Percentiles rank a stretch among this genome's conserved stretches.
These are phyloP conservation scores for Sphecodes monilicornis DNA, from an alignment of 2,888 invertebrate species.

Conservation along the genomic window DNA sequence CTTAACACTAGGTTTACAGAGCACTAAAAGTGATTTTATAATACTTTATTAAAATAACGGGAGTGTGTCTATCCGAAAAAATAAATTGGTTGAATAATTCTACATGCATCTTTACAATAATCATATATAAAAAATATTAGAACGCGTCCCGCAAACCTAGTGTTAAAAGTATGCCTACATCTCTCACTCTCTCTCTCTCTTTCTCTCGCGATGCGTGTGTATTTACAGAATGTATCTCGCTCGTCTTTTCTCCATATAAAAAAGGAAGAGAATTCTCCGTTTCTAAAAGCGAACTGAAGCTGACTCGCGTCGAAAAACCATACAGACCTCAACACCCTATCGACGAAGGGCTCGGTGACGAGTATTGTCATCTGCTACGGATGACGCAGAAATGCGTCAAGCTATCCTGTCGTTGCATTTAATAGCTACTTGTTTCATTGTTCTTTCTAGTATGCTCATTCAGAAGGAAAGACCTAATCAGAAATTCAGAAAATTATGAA, in stretches of 20 bases:
- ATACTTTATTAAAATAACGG: neutral
- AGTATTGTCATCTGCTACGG: neutral
- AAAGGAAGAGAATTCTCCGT: constrained; percentile 17
- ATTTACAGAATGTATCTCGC: constrained; percentile 25
- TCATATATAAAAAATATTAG: neutral
- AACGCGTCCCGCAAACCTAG: neutral
- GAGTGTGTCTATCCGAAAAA: neutral
- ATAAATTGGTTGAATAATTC: neutral
- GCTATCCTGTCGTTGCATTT: neutral
- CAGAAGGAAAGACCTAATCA: neutral
- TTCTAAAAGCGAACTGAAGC: constrained; percentile 17
- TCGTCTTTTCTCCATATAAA: constrained; percentile 10
- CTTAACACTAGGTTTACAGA: neutral
- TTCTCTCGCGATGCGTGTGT: neutral
- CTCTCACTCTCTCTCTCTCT: neutral
- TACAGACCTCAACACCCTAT: neutral
- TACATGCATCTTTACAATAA: neutral
- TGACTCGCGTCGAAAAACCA: neutral
- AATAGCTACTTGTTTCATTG: too few relatives aligned
- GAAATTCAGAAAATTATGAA: neutral
- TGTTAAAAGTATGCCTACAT: constrained; percentile 9
- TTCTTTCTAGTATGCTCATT: too few relatives aligned
- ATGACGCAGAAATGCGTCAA: neutral
- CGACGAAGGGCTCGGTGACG: constrained; percentile 7
- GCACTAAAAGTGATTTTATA: neutral